Evolutionary conservation across 2,797 vertebrate genomes (phyloP).

Genomic region (Spinus olivaceus): DNA sequence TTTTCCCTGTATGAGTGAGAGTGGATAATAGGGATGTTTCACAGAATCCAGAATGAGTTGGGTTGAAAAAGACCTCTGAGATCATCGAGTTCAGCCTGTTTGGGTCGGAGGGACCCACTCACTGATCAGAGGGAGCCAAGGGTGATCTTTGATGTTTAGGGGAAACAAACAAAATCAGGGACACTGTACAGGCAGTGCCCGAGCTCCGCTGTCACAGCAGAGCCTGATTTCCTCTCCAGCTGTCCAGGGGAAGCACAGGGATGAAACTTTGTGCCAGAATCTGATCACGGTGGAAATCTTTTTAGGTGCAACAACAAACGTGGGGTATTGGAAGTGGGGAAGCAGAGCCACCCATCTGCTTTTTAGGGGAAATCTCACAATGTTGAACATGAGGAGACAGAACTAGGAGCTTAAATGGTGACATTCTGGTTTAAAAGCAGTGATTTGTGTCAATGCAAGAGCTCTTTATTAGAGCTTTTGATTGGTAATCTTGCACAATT

Average conservation of each 20-base stretch:
- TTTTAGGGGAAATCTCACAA: not conserved
- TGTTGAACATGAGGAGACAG: rapidly evolving
- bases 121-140: not conserved
- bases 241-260: not conserved
- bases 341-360: not conserved
- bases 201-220: not conserved
- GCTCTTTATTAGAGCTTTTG: not conserved
- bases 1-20: not conserved
- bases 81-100: not conserved
- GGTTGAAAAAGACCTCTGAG: not conserved
- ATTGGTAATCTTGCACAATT: not conserved
- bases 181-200: not conserved
- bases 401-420: not conserved
- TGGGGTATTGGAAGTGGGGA: not conserved
- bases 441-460: not conserved
- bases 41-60: not conserved
- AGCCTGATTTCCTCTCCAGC: not conserved
- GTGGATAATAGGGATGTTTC: not conserved
- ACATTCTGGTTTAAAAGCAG: not conserved
- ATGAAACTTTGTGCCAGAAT: not conserved
- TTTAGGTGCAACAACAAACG: not conserved
- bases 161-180: not conserved
- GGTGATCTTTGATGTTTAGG: not conserved
- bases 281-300: not conserved
- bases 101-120: not conserved